phyloP scores from a whole-genome alignment of 2,888 invertebrate genomes.

The Drosophila rellima region DNA sequence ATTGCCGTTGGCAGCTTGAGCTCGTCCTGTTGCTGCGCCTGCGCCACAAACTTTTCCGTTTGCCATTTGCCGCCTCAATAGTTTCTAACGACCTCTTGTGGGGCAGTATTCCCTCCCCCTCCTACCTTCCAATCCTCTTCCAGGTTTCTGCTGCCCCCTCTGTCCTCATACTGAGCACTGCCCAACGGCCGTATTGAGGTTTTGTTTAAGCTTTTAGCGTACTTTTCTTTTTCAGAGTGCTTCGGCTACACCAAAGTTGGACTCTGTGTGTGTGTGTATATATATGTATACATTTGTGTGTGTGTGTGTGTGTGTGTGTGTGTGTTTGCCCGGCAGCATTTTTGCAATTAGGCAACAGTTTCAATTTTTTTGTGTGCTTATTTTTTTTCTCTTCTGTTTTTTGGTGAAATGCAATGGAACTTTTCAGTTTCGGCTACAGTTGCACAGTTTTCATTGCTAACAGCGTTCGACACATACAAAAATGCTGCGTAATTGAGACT shows the following conservation, averaged over 20 bases:
- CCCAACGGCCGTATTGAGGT: conserved; percentile 75
- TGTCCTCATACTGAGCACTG: conserved; percentile 18
- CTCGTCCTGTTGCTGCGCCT: conserved; percentile 55
- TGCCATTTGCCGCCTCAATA: conserved; percentile 78
- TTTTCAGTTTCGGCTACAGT: conserved; percentile 56
- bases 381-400: conserved; percentile 11
- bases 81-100: conserved; percentile 59
- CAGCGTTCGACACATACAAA: conserved; percentile 74
- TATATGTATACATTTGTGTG: background rate
- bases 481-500: conserved; percentile 78
- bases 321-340: conserved; percentile 76
- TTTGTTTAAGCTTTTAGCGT: conserved; percentile 80
- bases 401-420: conserved; percentile 71
- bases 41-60: conserved; percentile 79
- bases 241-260: conserved; percentile 40
- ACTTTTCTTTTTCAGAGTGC: conserved; percentile 63
- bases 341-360: conserved; percentile 81
- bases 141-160: background rate
- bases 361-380: conserved; percentile 53
- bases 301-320: conserved; percentile 19
- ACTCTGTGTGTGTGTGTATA: background rate
- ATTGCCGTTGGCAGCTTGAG: conserved; percentile 33
- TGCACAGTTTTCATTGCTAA: conserved; percentile 71
- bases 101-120: background rate
- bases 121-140: background rate